These are phyloP conservation scores for Nibea coibor DNA, from an alignment of 2,113 vertebrate genomes.

Conservation along the genomic window DNA sequence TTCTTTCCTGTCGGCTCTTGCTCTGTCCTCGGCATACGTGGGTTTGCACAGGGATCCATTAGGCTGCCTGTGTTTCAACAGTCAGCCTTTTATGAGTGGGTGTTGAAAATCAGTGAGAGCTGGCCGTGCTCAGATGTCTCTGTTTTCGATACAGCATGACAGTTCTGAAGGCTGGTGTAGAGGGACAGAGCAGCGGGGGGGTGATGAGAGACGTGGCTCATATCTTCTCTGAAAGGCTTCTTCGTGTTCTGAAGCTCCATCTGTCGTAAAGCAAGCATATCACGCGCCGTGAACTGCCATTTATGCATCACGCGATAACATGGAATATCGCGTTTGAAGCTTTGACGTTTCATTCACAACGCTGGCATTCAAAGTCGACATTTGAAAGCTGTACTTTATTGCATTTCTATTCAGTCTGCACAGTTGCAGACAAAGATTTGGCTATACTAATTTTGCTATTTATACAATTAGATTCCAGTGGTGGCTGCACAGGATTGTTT, in stretches of 20 bases:
- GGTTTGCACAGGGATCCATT: conserved; percentile 41
- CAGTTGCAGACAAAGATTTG: too few species aligned
- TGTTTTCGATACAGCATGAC: conserved; percentile 73
- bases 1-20: conserved; percentile 1
- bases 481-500: too few species aligned
- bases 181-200: conserved; percentile 44
- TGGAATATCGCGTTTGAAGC: neutral
- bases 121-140: conserved; percentile 66
- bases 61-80: conserved; percentile 72
- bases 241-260: conserved; percentile 26
- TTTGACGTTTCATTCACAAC: too few species aligned
- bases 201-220: conserved; percentile 51
- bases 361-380: too few species aligned
- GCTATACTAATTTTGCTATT: too few species aligned
- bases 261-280: conserved; percentile 22
- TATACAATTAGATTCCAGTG: too few species aligned
- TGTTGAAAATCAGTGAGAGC: conserved; percentile 75
- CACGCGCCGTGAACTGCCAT: neutral
- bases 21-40: conserved; percentile 30
- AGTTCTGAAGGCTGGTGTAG: conserved; percentile 70
- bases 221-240: conserved; percentile 48
- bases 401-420: too few species aligned
- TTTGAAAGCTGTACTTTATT: too few species aligned
- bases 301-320: neutral
- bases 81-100: conserved; percentile 76